Conservation (phyloP, 2,888 invertebrate genomes). For the Sipha maydis region DNA sequence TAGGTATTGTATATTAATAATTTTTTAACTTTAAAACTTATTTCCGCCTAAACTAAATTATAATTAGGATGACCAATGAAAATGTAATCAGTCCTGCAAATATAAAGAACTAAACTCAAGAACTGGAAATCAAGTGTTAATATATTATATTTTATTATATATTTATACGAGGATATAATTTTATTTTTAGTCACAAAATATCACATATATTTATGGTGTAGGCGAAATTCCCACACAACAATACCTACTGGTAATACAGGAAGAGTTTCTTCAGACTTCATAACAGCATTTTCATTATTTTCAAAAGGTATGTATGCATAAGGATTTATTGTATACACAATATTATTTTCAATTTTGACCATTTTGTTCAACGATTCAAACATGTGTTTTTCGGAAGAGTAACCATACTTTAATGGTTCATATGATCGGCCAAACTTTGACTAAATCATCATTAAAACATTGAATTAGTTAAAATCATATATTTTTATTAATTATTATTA, state of each 20-base stretch:
- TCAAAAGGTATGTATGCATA: background rate
- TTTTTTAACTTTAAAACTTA: too few species aligned
- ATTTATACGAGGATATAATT: too few species aligned
- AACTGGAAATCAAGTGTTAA: too few species aligned
- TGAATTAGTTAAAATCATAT: too few species aligned
- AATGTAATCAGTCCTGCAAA: too few species aligned
- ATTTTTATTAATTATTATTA: too few species aligned
- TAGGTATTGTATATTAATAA: too few species aligned
- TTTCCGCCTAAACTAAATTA: too few species aligned
- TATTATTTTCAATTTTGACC: conserved; percentile 18
- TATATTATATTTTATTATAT: too few species aligned
- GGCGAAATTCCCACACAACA: background rate
- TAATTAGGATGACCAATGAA: too few species aligned
- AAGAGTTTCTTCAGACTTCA: background rate
- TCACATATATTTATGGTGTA: background rate
- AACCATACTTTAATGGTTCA: conserved; percentile 52
- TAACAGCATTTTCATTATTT: background rate
- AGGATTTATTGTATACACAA: background rate
- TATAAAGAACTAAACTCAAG: too few species aligned
- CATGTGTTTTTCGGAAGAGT: conserved; percentile 48
- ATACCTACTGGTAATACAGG: background rate
- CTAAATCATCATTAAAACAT: conserved; percentile 5
- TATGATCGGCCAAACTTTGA: conserved; percentile 23
- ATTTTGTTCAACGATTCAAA: conserved; percentile 50
- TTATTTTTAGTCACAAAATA: too few species aligned